Evolutionary conservation across 1,140 invertebrate species (phyloP), one percentile per base, ranked within the genome.

Genomic region (Epicauta chinensis): DNA sequence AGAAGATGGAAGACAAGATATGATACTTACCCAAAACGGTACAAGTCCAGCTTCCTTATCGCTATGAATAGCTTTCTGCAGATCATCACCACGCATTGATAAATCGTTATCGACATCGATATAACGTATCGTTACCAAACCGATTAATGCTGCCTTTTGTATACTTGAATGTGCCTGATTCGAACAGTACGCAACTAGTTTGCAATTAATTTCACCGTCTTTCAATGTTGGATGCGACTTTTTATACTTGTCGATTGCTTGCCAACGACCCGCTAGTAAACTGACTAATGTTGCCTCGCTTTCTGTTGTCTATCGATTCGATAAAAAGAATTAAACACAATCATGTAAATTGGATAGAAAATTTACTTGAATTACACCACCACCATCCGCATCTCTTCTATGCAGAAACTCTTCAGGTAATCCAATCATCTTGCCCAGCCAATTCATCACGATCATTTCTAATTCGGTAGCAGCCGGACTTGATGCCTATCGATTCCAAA

Each of bases 381-480:
- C 89, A 9, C 76, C 75, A 39, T 86, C 85, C 15, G 81, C 81
- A 17, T 81, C 79, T 60, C 80, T 79, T 55, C 80, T 74, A 61
- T 91, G 86, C 0, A 97, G 75, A 71, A 96, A 97, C 23, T 87
- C 81, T 2, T 93, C 84, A 0, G 96, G 96, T 16, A 98, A 76
- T 2, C 90, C 84, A 11, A 98, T 82, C 79, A 96, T 88, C 74
- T 96, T 92, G 3, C 89, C 94, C 30, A 99, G 72, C 97, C 97
- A 99, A 73, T 99, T 96, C 86, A 97, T 92, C 16, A 96, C 90
- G 3, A 95, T 82, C 56, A 93, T 95, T 77, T 99, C 96, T 49
- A 99, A 70, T 72, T 98, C 96, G 0, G 96, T 99, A 64, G 93
- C 96, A 7, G 92, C 91, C 3, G 96, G 96, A 61, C 92, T 94